These are phyloP conservation scores for Microctenopoma stevenorrisi DNA, from an alignment of 2,797 vertebrate genomes.

Conservation along the genomic window DNA sequence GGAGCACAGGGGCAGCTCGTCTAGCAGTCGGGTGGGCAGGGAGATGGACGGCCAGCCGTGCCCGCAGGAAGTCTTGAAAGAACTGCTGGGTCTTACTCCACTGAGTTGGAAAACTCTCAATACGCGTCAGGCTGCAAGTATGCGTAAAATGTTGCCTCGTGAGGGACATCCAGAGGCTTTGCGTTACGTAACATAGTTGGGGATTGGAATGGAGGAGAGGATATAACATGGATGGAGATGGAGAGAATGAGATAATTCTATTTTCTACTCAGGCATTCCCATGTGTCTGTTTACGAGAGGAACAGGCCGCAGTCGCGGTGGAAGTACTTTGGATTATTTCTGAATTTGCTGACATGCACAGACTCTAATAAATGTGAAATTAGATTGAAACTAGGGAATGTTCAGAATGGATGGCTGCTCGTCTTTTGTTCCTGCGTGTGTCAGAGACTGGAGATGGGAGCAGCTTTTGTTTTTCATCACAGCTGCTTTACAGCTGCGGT, in stretches of 20 bases:
- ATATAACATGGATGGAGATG: conserved; percentile 10
- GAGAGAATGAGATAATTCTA: conserved; percentile 38
- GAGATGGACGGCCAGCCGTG: conserved; percentile 57
- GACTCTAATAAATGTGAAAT: conserved; percentile 22
- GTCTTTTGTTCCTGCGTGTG: conserved; percentile 13
- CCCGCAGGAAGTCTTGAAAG: conserved; percentile 66
- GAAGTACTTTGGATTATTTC: conserved; percentile 18
- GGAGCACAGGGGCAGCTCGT: conserved; percentile 47
- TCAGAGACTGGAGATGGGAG: background rate
- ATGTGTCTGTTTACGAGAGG: conserved; percentile 63
- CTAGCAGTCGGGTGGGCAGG: conserved; percentile 34
- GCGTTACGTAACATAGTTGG: conserved; percentile 69
- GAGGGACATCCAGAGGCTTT: conserved; percentile 51
- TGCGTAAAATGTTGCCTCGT: conserved; percentile 67
- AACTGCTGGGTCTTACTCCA: conserved; percentile 61
- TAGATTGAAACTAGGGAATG: conserved; percentile 34
- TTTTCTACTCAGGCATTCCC: conserved; percentile 53
- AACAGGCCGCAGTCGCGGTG: background rate
- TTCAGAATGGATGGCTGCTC: background rate
- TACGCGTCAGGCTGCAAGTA: conserved; percentile 71
- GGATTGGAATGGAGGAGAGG: conserved; percentile 43
- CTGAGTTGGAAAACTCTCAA: conserved; percentile 53
- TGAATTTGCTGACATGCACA: conserved; percentile 21
- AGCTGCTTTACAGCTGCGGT: conserved; percentile 40
- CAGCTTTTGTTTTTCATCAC: conserved; percentile 14